Conservation (phyloP, 2,888 invertebrate genomes). For the Petrolisthes cinctipes region DNA sequence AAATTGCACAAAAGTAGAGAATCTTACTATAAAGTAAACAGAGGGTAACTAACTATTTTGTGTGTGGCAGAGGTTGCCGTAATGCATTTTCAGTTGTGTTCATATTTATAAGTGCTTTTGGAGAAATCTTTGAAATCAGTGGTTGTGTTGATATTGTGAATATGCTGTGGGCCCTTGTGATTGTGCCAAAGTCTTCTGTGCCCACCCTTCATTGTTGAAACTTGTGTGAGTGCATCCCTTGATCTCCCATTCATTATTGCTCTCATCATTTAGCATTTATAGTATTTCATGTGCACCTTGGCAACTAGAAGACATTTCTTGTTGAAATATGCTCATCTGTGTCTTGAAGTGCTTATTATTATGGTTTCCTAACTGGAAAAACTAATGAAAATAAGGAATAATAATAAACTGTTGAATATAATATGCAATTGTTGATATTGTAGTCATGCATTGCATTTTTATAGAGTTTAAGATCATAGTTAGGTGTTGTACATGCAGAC, state of each 20-base stretch:
- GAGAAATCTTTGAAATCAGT: constrained; percentile 27
- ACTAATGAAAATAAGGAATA: background rate
- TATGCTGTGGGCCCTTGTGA: constrained; percentile 31
- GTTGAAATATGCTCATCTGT: constrained; percentile 26
- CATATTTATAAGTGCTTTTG: constrained; percentile 44
- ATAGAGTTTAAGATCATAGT: background rate
- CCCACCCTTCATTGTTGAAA: constrained; percentile 9
- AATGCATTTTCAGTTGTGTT: constrained; percentile 43
- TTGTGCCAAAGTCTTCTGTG: constrained; percentile 51
- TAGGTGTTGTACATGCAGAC: constrained; percentile 9
- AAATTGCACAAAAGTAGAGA: too few species aligned
- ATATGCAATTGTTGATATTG: background rate
- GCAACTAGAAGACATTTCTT: constrained; percentile 36
- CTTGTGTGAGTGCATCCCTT: constrained; percentile 19
- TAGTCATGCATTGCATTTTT: constrained; percentile 21
- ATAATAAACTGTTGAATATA: background rate
- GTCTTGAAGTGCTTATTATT: constrained; percentile 5
- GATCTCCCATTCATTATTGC: constrained; percentile 35
- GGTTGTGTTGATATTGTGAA: constrained; percentile 56
- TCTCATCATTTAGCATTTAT: constrained; percentile 19
- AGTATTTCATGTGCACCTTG: constrained; percentile 25
- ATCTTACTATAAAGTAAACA: too few species aligned
- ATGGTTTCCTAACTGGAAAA: background rate
- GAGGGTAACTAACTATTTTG: too few species aligned
- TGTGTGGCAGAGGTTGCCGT: constrained; percentile 27